Evolutionary conservation across 2,888 invertebrate genomes (phyloP).

Genomic region (Dynastes grantii): DNA sequence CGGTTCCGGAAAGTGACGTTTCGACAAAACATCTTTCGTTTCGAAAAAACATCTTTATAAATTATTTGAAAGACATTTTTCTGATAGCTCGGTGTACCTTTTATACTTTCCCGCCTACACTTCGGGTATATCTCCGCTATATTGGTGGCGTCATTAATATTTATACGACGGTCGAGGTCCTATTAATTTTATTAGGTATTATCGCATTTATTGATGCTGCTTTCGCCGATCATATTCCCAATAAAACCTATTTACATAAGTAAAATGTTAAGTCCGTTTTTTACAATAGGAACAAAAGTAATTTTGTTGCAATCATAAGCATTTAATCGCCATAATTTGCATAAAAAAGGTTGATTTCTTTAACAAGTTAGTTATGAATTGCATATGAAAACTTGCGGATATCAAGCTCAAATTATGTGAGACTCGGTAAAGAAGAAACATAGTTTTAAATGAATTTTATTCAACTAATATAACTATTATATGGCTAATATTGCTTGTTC

Average conservation of each 20-base stretch:
- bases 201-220: slow-evolving; percentile 17
- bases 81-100: background rate
- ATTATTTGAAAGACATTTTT: slow-evolving; percentile 11
- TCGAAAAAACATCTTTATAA: slow-evolving; percentile 1
- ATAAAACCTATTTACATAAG: slow-evolving; percentile 32
- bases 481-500: too few species aligned
- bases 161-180: slow-evolving; percentile 19
- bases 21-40: too few species aligned
- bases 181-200: slow-evolving; percentile 32
- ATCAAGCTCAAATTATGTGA: too few species aligned
- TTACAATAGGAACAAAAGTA: background rate
- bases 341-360: too few species aligned
- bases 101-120: background rate
- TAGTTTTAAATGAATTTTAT: too few species aligned
- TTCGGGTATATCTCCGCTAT: background rate
- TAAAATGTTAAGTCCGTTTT: background rate
- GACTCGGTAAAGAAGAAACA: too few species aligned
- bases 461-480: too few species aligned
- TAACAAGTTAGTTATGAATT: too few species aligned
- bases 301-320: too few species aligned
- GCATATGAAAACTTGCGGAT: too few species aligned
- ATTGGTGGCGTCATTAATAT: slow-evolving; percentile 1
- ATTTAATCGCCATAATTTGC: too few species aligned
- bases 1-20: background rate
- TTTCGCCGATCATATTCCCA: background rate